These are phyloP conservation scores for Hippasteria phrygiana DNA, from an alignment of 53 echinoderm and acorn worm species.

Conservation along the genomic window DNA sequence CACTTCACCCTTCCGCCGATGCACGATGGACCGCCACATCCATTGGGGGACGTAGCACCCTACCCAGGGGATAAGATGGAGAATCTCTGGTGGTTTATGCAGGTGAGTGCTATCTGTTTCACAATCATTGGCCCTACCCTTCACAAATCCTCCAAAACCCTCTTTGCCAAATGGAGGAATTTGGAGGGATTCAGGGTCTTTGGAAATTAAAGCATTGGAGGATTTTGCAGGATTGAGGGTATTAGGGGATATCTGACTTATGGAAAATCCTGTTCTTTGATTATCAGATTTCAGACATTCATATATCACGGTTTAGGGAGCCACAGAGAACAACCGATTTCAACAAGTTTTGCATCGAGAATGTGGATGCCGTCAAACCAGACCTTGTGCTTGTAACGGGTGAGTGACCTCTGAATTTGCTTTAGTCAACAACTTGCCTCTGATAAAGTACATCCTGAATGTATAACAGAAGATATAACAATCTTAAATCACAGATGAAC, in stretches of 20 bases:
- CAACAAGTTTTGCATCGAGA: conserved; percentile 84
- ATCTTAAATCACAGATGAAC: no score
- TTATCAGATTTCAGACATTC: conserved; percentile 93
- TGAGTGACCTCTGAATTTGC: conserved; percentile 16
- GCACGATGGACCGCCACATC: conserved; percentile 84
- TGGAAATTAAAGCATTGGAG: no score
- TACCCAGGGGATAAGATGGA: conserved; percentile 88
- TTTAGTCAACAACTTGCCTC: background rate
- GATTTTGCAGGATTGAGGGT: background rate
- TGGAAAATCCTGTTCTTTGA: background rate
- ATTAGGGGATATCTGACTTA: no score
- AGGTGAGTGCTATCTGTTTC: no score
- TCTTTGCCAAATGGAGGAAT: no score
- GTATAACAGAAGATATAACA: no score
- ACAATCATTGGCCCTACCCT: no score
- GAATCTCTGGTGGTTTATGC: conserved; percentile 97
- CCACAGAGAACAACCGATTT: conserved; percentile 84
- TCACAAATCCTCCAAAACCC: no score
- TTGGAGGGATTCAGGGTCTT: no score
- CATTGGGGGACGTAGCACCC: conserved; percentile 72
- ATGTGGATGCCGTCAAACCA: conserved; percentile 88
- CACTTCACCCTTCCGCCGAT: conserved; percentile 78
- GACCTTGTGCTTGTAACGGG: conserved; percentile 90
- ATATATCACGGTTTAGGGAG: conserved; percentile 92
- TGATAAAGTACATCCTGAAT: background rate